These are phyloP conservation scores for Globicephala melas DNA, from an alignment of 2,113 vertebrate genomes.

Conservation along the genomic window DNA sequence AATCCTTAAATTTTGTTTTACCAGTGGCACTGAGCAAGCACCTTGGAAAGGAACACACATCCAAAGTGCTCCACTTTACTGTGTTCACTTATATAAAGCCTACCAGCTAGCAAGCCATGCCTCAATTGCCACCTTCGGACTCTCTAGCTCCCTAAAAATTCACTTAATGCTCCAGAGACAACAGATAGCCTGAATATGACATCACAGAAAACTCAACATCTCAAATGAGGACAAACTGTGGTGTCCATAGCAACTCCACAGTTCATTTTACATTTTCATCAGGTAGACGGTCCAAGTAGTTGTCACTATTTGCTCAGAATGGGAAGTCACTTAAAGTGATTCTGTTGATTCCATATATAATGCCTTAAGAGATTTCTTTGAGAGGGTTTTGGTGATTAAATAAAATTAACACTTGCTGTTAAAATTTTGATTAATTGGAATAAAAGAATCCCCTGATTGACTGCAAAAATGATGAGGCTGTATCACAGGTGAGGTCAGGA, in stretches of 20 bases:
- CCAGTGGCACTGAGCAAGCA: neutral
- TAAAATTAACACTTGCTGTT: constrained; percentile 41
- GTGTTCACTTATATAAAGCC: neutral
- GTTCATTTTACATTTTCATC: constrained; percentile 5
- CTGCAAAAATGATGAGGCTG: constrained; percentile 25
- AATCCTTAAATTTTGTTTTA: constrained; percentile 27
- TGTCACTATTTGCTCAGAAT: constrained; percentile 7
- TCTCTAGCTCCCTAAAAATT: constrained; percentile 3
- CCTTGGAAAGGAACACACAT: neutral
- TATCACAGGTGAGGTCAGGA: neutral
- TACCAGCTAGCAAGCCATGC: constrained; percentile 2
- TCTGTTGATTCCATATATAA: constrained; percentile 45
- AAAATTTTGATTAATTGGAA: constrained; percentile 45
- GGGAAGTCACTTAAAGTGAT: neutral
- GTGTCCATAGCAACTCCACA: neutral
- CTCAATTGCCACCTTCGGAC: neutral
- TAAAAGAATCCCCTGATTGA: neutral
- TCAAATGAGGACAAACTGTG: neutral
- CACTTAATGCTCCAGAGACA: neutral
- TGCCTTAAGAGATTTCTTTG: constrained; percentile 16
- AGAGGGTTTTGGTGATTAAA: constrained; percentile 49
- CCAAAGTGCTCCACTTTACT: neutral
- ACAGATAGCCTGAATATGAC: neutral
- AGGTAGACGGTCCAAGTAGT: neutral
- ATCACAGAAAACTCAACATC: neutral